Percentiles rank a stretch among this genome's conserved stretches.
phyloP scores from a whole-genome alignment of 2,113 vertebrate species.

The Lepus europaeus region DNA sequence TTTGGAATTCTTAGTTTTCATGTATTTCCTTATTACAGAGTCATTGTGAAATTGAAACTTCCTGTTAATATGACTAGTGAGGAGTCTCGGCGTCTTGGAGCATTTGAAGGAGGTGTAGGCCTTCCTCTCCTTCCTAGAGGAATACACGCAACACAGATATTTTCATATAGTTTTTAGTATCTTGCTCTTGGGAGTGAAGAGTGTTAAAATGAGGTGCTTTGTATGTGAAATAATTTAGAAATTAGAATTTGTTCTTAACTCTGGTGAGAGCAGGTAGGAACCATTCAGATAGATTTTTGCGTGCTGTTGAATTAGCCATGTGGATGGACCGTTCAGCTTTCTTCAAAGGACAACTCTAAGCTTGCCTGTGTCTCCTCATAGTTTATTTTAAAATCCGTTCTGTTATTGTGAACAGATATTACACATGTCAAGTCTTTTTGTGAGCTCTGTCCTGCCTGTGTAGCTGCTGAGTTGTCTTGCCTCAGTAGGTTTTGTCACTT shows the following conservation, averaged over 20 bases:
- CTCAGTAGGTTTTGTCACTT: conserved; percentile 68
- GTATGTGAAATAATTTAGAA: conserved; percentile 15
- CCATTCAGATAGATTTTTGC: not conserved
- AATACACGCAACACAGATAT: not conserved
- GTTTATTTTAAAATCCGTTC: conserved; percentile 61
- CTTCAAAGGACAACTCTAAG: not conserved
- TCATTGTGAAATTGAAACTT: conserved; percentile 5
- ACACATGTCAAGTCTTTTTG: conserved; percentile 1
- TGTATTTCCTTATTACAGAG: not conserved
- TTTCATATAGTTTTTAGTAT: not conserved
- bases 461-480: conserved; percentile 61
- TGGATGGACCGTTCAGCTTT: not conserved
- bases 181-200: not conserved
- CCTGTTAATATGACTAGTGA: conserved; percentile 8
- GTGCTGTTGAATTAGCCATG: not conserved
- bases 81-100: not conserved
- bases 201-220: not conserved
- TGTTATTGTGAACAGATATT: conserved; percentile 64
- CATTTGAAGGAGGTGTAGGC: conserved; percentile 9
- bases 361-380: not conserved
- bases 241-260: not conserved
- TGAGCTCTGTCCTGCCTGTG: conserved; percentile 31
- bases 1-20: conserved; percentile 50
- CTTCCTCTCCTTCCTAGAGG: not conserved
- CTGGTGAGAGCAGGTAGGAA: not conserved